phyloP scores from a whole-genome alignment of 2,888 invertebrate species.

The Mongoloraphidia duomilia region DNA sequence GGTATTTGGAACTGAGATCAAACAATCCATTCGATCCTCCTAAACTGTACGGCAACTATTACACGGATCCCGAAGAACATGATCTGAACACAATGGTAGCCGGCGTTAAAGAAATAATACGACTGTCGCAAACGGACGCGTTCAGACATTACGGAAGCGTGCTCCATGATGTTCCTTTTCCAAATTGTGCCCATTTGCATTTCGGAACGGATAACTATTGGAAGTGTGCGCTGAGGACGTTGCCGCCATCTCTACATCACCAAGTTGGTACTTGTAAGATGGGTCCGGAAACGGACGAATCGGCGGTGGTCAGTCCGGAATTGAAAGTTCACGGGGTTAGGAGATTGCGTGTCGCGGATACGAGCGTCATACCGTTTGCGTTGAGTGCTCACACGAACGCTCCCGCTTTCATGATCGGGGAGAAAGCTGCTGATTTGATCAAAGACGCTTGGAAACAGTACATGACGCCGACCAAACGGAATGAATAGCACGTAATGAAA shows the following conservation, averaged over 20 bases:
- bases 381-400: constrained; percentile 54
- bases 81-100: constrained; percentile 34
- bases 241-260: constrained; percentile 48
- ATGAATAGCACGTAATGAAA: neutral
- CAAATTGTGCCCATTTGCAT: constrained; percentile 32
- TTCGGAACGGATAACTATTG: constrained; percentile 53
- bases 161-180: constrained; percentile 35
- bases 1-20: constrained; percentile 33
- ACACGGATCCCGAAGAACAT: constrained; percentile 31
- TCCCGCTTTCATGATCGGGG: constrained; percentile 55
- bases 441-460: constrained; percentile 32
- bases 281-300: constrained; percentile 46
- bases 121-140: constrained; percentile 30
- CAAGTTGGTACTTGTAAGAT: constrained; percentile 56
- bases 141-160: constrained; percentile 40
- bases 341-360: constrained; percentile 48
- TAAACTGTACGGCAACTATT: constrained; percentile 43
- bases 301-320: constrained; percentile 48
- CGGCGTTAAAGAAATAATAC: constrained; percentile 33
- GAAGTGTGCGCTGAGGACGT: constrained; percentile 49
- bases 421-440: constrained; percentile 54
- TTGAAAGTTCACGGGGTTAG: constrained; percentile 45
- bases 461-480: constrained; percentile 9
- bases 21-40: constrained; percentile 43
- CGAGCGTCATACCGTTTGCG: constrained; percentile 50